Conservation (phyloP, 2,888 invertebrate species). For the Andrena flavipes region DNA sequence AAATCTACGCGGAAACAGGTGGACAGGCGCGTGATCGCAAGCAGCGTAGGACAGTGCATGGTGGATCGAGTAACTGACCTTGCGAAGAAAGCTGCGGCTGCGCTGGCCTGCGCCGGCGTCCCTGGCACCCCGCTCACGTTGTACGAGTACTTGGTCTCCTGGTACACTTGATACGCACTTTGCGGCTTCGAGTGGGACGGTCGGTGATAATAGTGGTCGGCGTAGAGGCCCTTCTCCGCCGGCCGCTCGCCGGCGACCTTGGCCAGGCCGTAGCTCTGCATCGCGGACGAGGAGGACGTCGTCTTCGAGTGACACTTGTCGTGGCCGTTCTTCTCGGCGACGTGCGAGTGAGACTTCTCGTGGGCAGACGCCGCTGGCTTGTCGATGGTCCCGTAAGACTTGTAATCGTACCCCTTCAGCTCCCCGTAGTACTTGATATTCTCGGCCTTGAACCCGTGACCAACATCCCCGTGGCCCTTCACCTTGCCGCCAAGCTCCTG, state of each 20-base stretch:
- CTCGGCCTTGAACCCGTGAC: slow-evolving; percentile 79
- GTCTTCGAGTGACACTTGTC: slow-evolving; percentile 77
- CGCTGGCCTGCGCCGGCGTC: slow-evolving; percentile 86
- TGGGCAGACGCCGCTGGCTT: slow-evolving; percentile 73
- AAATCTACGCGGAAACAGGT: slow-evolving; percentile 60
- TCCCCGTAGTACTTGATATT: slow-evolving; percentile 82
- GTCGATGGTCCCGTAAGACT: slow-evolving; percentile 81
- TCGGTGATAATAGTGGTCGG: slow-evolving; percentile 80
- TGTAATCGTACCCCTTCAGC: slow-evolving; percentile 81
- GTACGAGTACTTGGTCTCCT: slow-evolving; percentile 86
- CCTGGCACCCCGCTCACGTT: slow-evolving; percentile 86
- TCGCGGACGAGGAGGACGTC: slow-evolving; percentile 60
- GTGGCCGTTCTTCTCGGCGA: slow-evolving; percentile 65
- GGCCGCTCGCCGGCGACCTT: slow-evolving; percentile 70
- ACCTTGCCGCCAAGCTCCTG: slow-evolving; percentile 70
- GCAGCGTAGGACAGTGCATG: slow-evolving; percentile 27
- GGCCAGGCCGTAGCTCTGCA: slow-evolving; percentile 72
- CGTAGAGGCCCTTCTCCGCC: slow-evolving; percentile 74
- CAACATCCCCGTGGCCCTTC: slow-evolving; percentile 69
- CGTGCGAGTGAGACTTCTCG: slow-evolving; percentile 79
- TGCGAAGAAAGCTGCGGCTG: slow-evolving; percentile 88
- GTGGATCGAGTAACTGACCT: slow-evolving; percentile 84
- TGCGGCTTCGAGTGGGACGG: slow-evolving; percentile 77
- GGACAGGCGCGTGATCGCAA: slow-evolving; percentile 54
- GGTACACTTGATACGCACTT: slow-evolving; percentile 80